Evolutionary conservation across 2,888 invertebrate species (phyloP), one percentile per base, ranked within the genome.

Genomic region (Callosobruchus maculatus): DNA sequence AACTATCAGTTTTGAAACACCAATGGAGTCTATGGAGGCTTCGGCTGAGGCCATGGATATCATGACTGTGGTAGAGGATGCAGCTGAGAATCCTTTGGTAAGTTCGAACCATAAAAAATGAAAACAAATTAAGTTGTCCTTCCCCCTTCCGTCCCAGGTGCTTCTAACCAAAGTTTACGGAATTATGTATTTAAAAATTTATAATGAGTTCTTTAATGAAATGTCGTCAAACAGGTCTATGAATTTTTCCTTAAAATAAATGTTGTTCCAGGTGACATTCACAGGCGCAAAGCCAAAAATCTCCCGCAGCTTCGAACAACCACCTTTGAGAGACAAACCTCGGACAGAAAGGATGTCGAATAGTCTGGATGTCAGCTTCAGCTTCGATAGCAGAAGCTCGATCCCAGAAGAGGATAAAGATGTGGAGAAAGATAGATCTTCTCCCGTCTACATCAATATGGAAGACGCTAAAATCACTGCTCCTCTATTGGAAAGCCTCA

Each of bases 261-360:
- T 26, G 67, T 22, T 30, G 72, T 71, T 69, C 72, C 31, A 74
- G 69, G 26, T 31, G 74, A 21, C 7, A 20, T 22, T 13, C 20
- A 2, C 74, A 22, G 77, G 76, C 69, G 74, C 76, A 0, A 80
- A 78, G 49, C 83, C 83, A 20, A 86, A 84, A 76, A 80, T 84
- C 7, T 86, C 86, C 9, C 81, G 84, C 21, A 87, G 87, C 79
- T 86, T 87, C 78, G 87, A 87, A 74, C 86, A 86, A 68, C 86
- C 86, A 0, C 76, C 80, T 0, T 81, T 82, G 0, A 78, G 71
- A 22, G 81, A 82, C 22, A 83, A 80, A 75, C 76, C 79, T 66
- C 82, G 80, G 73, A 82, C 85, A 21, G 84, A 86, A 30, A 80
- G 86, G 71, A 84, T 85, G 83, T 83, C 86, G 5, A 82, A 83